phyloP scores from a whole-genome alignment of 2,113 vertebrate genomes.

The Cathartes aura region DNA sequence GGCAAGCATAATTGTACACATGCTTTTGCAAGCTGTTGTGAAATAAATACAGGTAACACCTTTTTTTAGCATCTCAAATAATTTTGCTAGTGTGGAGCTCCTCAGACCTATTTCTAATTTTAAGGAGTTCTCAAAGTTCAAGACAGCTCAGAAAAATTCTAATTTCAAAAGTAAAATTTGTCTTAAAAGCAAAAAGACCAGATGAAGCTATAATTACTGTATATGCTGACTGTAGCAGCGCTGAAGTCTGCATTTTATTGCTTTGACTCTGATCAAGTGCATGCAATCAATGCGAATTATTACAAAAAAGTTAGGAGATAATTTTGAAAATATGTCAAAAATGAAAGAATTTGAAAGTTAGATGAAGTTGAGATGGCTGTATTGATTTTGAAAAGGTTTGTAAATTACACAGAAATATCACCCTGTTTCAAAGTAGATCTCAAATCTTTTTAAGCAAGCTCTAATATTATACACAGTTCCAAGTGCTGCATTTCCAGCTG shows the following conservation, averaged over 20 bases:
- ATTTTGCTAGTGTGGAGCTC: constrained; percentile 28
- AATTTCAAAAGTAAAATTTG: constrained; percentile 9
- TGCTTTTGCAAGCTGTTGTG: neutral
- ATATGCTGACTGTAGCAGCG: constrained; percentile 72
- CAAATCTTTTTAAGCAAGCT: constrained; percentile 45
- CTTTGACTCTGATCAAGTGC: constrained; percentile 69
- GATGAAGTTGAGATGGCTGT: constrained; percentile 48
- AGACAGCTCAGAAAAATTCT: constrained; percentile 14
- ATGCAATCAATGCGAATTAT: constrained; percentile 75
- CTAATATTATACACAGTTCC: neutral
- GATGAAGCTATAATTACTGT: constrained; percentile 50
- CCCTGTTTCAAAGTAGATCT: constrained; percentile 37
- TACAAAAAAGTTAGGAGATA: constrained; percentile 60
- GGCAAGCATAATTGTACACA: neutral
- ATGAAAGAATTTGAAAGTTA: constrained; percentile 69
- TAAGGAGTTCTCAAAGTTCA: constrained; percentile 21
- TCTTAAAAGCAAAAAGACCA: constrained; percentile 41
- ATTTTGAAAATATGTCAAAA: constrained; percentile 74
- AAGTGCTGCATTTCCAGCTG: neutral
- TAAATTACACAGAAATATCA: constrained; percentile 60
- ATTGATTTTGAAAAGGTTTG: constrained; percentile 72
- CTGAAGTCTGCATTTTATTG: constrained; percentile 54
- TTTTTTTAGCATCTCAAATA: constrained; percentile 41
- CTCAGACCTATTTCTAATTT: neutral
- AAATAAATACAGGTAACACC: neutral